These are phyloP conservation scores for Carassius gibelio DNA, from an alignment of 2,113 vertebrate species.

Conservation along the genomic window DNA sequence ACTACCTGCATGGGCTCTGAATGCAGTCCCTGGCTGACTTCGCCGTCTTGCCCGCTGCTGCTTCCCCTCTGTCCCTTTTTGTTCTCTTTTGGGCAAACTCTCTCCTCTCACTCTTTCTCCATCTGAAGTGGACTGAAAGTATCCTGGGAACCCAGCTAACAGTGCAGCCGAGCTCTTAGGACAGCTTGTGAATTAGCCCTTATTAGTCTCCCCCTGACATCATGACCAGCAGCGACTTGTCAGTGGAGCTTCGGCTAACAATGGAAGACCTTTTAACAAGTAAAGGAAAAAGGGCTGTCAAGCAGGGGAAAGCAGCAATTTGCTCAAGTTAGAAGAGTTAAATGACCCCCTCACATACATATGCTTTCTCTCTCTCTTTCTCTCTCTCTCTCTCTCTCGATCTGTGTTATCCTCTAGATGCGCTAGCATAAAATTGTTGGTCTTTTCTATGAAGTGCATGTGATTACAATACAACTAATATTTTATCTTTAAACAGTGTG, in stretches of 20 bases:
- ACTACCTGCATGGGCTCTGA: conserved; percentile 61
- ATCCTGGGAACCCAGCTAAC: conserved; percentile 63
- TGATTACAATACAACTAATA: neutral
- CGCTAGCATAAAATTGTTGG: neutral
- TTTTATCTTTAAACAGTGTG: neutral
- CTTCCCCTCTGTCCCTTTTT: neutral
- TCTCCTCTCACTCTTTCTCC: conserved; percentile 48
- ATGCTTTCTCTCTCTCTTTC: neutral
- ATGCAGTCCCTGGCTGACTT: conserved; percentile 53
- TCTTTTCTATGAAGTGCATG: neutral
- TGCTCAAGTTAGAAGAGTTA: conserved; percentile 53
- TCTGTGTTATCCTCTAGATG: neutral
- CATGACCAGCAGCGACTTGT: conserved; percentile 60
- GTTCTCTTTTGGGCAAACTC: conserved; percentile 48
- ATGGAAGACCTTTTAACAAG: conserved; percentile 59
- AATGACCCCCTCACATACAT: conserved; percentile 46
- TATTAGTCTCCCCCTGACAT: conserved; percentile 62
- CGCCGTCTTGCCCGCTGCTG: neutral
- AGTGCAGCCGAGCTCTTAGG: conserved; percentile 50
- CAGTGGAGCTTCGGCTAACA: conserved; percentile 53
- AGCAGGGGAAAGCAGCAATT: conserved; percentile 47
- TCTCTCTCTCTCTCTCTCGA: neutral
- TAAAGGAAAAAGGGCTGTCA: conserved; percentile 41
- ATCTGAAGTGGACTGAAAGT: conserved; percentile 57
- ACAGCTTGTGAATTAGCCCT: conserved; percentile 63